Evolutionary conservation across 2,888 invertebrate genomes (phyloP), one percentile per base, ranked within the genome.

Genomic region (Cantharis rufa): DNA sequence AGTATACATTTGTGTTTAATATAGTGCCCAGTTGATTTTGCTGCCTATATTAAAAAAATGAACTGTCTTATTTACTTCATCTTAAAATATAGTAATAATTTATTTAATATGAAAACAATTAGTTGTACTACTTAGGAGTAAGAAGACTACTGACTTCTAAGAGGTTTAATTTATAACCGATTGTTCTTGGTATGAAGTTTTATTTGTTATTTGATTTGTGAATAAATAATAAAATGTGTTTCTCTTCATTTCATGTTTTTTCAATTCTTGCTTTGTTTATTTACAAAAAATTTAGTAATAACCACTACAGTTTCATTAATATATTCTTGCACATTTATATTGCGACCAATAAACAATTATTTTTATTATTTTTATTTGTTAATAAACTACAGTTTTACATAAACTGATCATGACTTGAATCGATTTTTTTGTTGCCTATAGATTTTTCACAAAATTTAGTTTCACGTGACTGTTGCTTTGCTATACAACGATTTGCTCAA

Each of bases 1-100:
- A 77, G 74, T 73, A 77, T 74, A 77, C 66, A 66, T 28, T 75
- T 74, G 72, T 77, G 77, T 66, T 66, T 66, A 16, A 63, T 63
- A 66, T 66, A 66, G 64, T 21, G 48, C 48, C n/a, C 48, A 48
- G n/a, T 48, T 48, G 7, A n/a, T 48, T 48, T 48, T 48, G n/a
- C 48, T 48, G 48, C 48, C 48, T 48, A 48, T 48, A n/a, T 48
- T 48, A 48, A n/a, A 48, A n/a, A 48, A 7, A 48, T 48, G 48
- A 48, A 48, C 48, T 48, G 48, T 48, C 48, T 48, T n/a, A 48
- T 48, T 48, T 32, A n/a, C 48, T 48, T 48, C 48, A 48, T 48
- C 48, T 48, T 13, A 48, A 48, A 48, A 48, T 48, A 48, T 48
- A 48, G n/a, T 48, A 48, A 48, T 48, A 48, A 48, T 48, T 48